Conservation (phyloP, 2,113 vertebrate genomes). For the Caretta caretta region DNA sequence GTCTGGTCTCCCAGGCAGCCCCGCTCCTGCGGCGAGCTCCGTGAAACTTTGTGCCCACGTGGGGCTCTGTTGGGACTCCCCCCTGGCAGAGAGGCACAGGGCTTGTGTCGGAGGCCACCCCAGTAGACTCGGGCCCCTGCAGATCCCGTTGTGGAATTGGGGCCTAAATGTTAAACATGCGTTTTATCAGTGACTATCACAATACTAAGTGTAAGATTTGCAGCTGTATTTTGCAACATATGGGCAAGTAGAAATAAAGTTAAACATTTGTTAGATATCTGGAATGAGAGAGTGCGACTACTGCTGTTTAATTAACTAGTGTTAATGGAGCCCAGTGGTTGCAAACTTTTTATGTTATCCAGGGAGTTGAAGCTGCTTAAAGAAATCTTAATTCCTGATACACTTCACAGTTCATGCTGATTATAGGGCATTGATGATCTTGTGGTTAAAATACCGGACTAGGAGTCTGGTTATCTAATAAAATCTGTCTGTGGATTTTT, state of each 20-base stretch:
- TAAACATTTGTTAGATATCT: background rate
- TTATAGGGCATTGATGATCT: background rate
- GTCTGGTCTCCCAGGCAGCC: too few species aligned
- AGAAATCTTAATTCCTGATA: background rate
- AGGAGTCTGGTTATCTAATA: background rate
- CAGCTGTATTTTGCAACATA: background rate
- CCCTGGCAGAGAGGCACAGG: too few species aligned
- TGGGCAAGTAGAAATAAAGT: background rate
- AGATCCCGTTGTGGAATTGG: too few species aligned
- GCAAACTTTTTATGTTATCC: background rate
- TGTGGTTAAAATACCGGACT: background rate
- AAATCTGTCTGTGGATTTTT: background rate
- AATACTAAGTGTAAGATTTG: background rate
- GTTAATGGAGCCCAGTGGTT: background rate
- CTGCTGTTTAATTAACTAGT: too few species aligned
- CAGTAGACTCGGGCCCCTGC: background rate
- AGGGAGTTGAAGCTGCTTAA: background rate
- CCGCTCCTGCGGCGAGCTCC: background rate
- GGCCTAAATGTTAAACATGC: background rate
- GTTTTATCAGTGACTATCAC: too few species aligned
- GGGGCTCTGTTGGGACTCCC: too few species aligned
- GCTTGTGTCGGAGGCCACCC: background rate
- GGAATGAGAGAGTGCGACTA: too few species aligned
- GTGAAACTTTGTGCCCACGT: background rate
- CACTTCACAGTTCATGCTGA: background rate